Conservation (phyloP, 2,888 invertebrate species). For the Troides oblongomaculatus region DNA sequence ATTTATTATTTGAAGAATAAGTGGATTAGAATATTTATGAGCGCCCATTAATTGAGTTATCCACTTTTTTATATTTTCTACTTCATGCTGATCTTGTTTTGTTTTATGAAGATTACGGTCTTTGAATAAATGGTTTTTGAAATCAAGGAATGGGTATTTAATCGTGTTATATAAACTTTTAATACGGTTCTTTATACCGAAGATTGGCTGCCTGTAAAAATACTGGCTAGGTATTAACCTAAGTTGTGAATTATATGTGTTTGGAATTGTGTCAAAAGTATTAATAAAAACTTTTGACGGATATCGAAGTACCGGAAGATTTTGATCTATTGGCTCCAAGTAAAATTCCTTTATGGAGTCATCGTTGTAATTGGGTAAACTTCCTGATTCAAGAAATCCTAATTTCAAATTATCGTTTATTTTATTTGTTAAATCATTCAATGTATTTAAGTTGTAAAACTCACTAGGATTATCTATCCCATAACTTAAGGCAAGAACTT, state of each 20-base stretch:
- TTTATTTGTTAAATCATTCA: no score
- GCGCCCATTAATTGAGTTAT: constrained; percentile 7
- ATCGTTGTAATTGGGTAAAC: no score
- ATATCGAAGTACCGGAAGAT: no score
- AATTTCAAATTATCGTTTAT: no score
- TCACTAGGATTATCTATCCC: no score
- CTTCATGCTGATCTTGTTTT: constrained; percentile 4
- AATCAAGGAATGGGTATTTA: constrained; percentile 1
- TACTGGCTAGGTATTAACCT: background rate
- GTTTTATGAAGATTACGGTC: background rate
- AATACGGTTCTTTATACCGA: background rate
- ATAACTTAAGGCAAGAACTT: no score
- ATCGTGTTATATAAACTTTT: background rate
- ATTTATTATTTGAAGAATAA: constrained; percentile 9
- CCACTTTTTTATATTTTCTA: constrained; percentile 3
- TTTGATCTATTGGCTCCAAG: no score
- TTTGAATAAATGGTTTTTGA: constrained; percentile 8
- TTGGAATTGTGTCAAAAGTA: no score
- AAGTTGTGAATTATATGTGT: background rate
- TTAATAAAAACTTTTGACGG: no score
- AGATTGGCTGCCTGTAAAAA: background rate
- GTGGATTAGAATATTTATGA: constrained; percentile 7
- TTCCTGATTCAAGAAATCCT: no score
- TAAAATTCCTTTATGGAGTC: no score
- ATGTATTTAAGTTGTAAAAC: no score